Evolutionary conservation across 1,140 invertebrate genomes (phyloP).

Genomic region (Aphelenchoides avenae): DNA sequence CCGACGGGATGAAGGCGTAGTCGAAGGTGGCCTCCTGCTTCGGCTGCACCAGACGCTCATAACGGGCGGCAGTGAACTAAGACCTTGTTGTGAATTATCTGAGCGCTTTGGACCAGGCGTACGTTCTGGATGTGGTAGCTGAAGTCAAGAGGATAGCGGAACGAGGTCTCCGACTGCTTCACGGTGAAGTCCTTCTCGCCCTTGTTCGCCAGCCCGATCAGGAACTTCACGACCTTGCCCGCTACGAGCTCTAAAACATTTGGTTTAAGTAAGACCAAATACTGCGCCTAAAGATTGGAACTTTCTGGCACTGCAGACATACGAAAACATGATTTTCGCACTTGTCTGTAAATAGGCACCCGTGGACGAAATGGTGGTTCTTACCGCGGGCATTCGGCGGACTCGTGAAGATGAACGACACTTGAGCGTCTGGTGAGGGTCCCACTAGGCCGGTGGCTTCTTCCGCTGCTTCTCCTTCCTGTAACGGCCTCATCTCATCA

Average conservation of each 20-base stretch:
- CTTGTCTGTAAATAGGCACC: constrained; percentile 10
- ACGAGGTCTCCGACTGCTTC: constrained; percentile 88
- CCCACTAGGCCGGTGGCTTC: constrained; percentile 17
- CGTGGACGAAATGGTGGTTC: no score
- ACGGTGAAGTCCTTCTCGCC: constrained; percentile 81
- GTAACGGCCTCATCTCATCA: no score
- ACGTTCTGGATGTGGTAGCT: constrained; percentile 93
- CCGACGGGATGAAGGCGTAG: constrained; percentile 89
- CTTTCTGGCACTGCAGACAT: no score
- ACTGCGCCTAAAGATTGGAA: not conserved
- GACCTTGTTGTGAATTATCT: no score
- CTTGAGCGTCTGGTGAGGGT: constrained; percentile 74
- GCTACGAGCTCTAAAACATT: constrained; percentile 76
- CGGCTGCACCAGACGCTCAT: constrained; percentile 80
- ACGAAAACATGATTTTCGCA: not conserved
- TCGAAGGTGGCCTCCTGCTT: constrained; percentile 86
- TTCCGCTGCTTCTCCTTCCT: constrained; percentile 6
- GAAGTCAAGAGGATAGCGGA: constrained; percentile 97
- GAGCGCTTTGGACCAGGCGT: no score
- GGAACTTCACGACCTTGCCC: constrained; percentile 83
- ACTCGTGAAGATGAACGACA: constrained; percentile 78
- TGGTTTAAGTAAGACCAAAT: constrained; percentile 4
- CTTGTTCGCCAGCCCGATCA: constrained; percentile 93
- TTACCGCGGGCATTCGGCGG: constrained; percentile 61
- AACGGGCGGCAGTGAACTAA: constrained; percentile 80